Base-by-base conservation (phyloP, 2,888 invertebrate species). In the Lacanobia wlatinum region DNA sequence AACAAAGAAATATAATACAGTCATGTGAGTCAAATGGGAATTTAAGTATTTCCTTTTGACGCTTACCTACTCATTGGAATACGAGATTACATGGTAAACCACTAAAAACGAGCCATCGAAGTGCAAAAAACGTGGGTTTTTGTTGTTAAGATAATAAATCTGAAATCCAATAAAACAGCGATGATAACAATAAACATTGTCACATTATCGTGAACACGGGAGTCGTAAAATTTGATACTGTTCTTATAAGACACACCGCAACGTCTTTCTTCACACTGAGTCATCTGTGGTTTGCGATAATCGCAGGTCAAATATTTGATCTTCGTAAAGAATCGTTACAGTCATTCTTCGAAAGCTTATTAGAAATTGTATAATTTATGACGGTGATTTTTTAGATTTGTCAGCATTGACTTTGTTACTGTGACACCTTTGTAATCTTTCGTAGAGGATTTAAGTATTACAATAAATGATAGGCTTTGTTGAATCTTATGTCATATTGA, bases 141-240 rank as follows among this genome's bases (percentile, higher is more conserved):
- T 64, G 72, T 82, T 74, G 74, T 83, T 66, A 70, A 82, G 72
- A 83, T 85, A 88, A 88, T 87, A 88, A 87, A 89, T 88, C 84
- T 84, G 70, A 84, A 79, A 75, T 67, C 82, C 70, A 84, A 86
- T 91, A 90, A 90, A 90, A 87, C 61, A 82, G 77, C 80, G 84
- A 87, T 89, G 87, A 89, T 86, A 85, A 80, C 82, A 86, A 90
- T 89, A 90, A 91, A 91, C 84, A 88, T 86, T 85, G 87, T 88
- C 88, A 88, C 87, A 84, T 88, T 88, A 88, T 86, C 84, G 87
- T 87, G 89, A 92, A 91, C 91, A 86, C 90, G 86, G 87, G 77
- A 84, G 86, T 92, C 90, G 88, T 94, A 91, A 94, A 93, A 91
- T 86, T 87, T 86, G 88, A 92, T 91, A 90, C 87, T 87, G 85